Evolutionary conservation across 2,797 vertebrate species (phyloP), one percentile per base, ranked within the genome.

Genomic region (Petrocephalus sullivani): DNA sequence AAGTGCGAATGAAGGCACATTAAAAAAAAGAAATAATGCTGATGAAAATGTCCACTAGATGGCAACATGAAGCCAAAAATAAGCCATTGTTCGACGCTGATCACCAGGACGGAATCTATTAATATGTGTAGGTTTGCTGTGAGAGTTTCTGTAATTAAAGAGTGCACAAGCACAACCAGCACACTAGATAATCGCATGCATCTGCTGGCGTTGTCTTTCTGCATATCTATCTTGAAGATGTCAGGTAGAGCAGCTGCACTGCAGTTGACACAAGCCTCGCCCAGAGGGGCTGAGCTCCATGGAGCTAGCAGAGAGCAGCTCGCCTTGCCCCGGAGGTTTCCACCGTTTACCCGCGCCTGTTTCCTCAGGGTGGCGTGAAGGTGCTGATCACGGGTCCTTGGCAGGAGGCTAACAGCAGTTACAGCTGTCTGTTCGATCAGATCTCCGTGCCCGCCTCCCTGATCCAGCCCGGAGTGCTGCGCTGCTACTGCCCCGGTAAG

Each of bases 341-440:
- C 67, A 19, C 89, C 14, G 33, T 41, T 91, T 49, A 10, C 5
- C 67, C 51, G 53, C 21, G 14, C 56, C 7, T 86, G 54, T 51
- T 67, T 78, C 94, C 90, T 53, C 92, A 99, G 98, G 98, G 98
- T 90, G 98, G 98, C 88, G 98, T 99, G 89, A 99, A 99, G 95
- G 98, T 99, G 91, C 96, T 99, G 91, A 99, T 99, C 94, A 99
- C 98, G 3, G 98, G 98, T 28, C 97, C 98, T 0, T 99, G 98
- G 98, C 98, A 99, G 89, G 98, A 99, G 94, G 98, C 97, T 94
- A 97, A 96, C 95, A 97, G 96, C 92, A 97, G 97, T 95, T 99
- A 99, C 96, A 99, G 97, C 95, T 99, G 98, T 94, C 94, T 99
- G 93, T 99, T 99, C 92, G 98, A 99, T 95, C 98, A 99, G 96